Evolutionary conservation across 2,888 invertebrate genomes (phyloP).

Genomic region (Thymelicus acteon): DNA sequence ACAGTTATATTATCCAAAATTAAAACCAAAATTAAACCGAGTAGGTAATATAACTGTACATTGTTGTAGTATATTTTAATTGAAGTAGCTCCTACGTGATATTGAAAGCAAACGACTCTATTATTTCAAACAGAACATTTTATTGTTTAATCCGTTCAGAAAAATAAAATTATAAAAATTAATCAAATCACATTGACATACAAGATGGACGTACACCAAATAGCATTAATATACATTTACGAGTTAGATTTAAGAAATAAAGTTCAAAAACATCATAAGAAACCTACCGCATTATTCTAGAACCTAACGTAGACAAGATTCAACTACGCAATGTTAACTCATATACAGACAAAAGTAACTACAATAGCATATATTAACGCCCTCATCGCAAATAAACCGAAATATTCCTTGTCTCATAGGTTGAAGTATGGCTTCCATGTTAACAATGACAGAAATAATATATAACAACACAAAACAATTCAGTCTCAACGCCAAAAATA

Average conservation of each 20-base stretch:
- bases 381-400: constrained; percentile 31
- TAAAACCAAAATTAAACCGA: not conserved
- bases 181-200: constrained; percentile 83
- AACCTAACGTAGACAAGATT: constrained; percentile 77
- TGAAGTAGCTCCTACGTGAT: constrained; percentile 7
- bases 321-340: constrained; percentile 80
- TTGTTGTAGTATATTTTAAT: not conserved
- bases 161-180: constrained; percentile 78
- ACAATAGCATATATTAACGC: constrained; percentile 43
- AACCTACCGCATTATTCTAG: constrained; percentile 67
- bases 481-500: constrained; percentile 83
- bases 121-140: constrained; percentile 85
- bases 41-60: not conserved
- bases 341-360: constrained; percentile 84
- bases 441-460: constrained; percentile 78
- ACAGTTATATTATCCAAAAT: too few species aligned
- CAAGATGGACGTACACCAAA: constrained; percentile 84
- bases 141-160: constrained; percentile 84
- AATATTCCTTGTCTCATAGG: constrained; percentile 39
- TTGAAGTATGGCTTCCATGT: constrained; percentile 57
- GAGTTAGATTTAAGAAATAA: constrained; percentile 73
- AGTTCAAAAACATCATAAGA: constrained; percentile 64
- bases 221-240: constrained; percentile 79
- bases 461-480: constrained; percentile 84
- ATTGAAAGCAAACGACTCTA: constrained; percentile 63